Conservation (phyloP, 2,797 vertebrate genomes). For the Carcharodon carcharias region DNA sequence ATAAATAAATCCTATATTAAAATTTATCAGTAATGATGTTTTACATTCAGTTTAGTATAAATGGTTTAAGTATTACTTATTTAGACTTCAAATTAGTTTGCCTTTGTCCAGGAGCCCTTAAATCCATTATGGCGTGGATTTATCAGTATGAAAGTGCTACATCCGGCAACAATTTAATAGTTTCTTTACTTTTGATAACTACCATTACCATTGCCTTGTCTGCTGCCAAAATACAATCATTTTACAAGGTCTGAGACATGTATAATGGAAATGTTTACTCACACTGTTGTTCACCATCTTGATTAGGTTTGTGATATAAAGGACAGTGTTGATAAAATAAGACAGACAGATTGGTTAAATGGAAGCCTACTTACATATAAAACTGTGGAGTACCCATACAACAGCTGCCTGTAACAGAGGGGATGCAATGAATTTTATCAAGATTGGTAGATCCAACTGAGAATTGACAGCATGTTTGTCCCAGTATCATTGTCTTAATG, state of each 20-base stretch:
- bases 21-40: background rate
- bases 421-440: background rate
- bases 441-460: background rate
- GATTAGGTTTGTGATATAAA: background rate
- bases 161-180: background rate
- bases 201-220: background rate
- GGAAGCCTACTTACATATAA: background rate
- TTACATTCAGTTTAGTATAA: background rate
- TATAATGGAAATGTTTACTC: background rate
- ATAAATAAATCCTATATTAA: background rate
- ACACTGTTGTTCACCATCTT: background rate
- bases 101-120: background rate
- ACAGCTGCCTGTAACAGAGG: background rate
- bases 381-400: background rate
- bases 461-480: background rate
- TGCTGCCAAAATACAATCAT: background rate
- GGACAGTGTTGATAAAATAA: background rate
- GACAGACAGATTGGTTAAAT: background rate
- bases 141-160: background rate
- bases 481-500: background rate
- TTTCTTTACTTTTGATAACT: background rate
- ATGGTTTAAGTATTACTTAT: background rate
- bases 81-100: background rate
- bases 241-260: background rate
- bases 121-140: background rate